phyloP scores from a whole-genome alignment of 2,113 vertebrate species.

The Toxotes jaculatrix region DNA sequence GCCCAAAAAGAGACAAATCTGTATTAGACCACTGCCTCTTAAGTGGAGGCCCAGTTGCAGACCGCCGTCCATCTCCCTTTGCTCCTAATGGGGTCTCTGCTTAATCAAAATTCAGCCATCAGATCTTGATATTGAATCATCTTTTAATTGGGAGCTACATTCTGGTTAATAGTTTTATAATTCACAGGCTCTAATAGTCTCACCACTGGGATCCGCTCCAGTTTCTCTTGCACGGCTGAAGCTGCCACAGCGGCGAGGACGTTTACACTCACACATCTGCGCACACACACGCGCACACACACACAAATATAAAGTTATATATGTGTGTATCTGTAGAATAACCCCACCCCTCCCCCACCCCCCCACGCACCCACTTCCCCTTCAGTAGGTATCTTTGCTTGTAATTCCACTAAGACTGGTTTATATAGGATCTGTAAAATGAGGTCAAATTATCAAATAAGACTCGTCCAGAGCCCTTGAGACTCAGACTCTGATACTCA shows the following conservation, averaged over 20 bases:
- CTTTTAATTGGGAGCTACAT: constrained; percentile 99
- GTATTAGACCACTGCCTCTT: constrained; percentile 96
- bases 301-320: constrained; percentile 9
- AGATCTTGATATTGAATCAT: constrained; percentile 99
- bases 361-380: neutral
- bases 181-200: constrained; percentile 96
- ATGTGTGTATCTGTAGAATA: constrained; percentile 16
- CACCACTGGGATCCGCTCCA: constrained; percentile 98
- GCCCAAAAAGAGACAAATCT: constrained; percentile 90
- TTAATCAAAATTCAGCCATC: constrained; percentile 99
- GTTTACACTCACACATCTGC: constrained; percentile 45
- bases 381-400: constrained; percentile 27
- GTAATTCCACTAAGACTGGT: constrained; percentile 48
- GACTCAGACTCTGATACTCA: constrained; percentile 44
- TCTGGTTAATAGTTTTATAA: constrained; percentile 99
- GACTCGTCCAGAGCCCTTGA: constrained; percentile 39
- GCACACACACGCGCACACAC: constrained; percentile 6
- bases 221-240: constrained; percentile 88
- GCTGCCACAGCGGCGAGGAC: constrained; percentile 46
- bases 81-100: constrained; percentile 97
- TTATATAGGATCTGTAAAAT: constrained; percentile 65
- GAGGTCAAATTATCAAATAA: constrained; percentile 75
- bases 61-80: constrained; percentile 92
- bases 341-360: neutral
- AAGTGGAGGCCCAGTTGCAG: constrained; percentile 89